phyloP scores from a whole-genome alignment of 2,113 vertebrate genomes.

The Oryzias curvinotus region DNA sequence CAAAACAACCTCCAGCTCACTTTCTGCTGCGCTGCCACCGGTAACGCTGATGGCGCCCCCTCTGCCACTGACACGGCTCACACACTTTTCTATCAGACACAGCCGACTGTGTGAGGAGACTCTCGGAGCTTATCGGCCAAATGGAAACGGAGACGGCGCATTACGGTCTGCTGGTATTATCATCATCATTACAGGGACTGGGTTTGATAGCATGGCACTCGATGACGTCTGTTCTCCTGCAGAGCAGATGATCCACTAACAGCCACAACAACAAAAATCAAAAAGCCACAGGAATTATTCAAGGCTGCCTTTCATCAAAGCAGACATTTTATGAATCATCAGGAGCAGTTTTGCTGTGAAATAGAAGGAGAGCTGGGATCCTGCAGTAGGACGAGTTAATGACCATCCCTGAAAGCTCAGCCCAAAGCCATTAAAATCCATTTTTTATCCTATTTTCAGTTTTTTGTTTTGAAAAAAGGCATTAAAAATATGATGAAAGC shows the following conservation, averaged over 20 bases:
- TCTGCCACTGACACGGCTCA: constrained; percentile 21
- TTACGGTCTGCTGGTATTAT: constrained; percentile 40
- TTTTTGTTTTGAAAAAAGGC: background rate
- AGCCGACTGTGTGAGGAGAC: constrained; percentile 19
- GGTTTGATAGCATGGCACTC: constrained; percentile 41
- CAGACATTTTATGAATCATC: constrained; percentile 41
- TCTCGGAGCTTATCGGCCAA: constrained; percentile 30
- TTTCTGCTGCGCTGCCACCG: background rate
- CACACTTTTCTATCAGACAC: constrained; percentile 37
- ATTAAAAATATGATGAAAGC: background rate
- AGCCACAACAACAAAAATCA: constrained; percentile 40
- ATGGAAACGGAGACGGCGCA: constrained; percentile 29
- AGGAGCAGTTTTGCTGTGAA: constrained; percentile 27
- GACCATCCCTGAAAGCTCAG: background rate
- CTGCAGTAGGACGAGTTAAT: constrained; percentile 3
- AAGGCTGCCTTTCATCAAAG: constrained; percentile 36
- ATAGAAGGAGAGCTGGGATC: constrained; percentile 25
- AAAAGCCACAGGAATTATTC: constrained; percentile 45
- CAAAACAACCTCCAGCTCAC: constrained; percentile 17
- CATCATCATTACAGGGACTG: constrained; percentile 37
- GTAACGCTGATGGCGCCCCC: constrained; percentile 9
- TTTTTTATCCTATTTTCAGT: background rate
- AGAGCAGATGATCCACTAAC: constrained; percentile 34
- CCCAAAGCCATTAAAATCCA: background rate
- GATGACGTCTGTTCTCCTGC: constrained; percentile 26